Base-by-base conservation (phyloP, 2,888 invertebrate genomes). In the Unio pictorum region DNA sequence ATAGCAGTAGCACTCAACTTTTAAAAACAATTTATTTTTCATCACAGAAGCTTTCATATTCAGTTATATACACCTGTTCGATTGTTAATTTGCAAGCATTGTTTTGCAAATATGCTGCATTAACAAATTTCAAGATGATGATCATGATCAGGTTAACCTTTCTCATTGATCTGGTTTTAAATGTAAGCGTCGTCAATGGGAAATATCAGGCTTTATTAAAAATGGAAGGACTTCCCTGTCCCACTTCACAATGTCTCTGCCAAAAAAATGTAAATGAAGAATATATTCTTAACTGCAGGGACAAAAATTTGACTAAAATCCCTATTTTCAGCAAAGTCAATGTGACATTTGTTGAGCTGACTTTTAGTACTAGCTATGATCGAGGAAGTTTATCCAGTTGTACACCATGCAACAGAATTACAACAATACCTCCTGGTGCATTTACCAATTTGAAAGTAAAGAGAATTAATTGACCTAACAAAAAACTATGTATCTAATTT, bases 361-460 rank as follows among this genome's bases (percentile, higher is more conserved):
- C 82, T 28, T 75, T 87, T 54, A 79, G 72, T 59, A 61, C 45
- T 18, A 62, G 62, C 45, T 58, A 68, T 30, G 60, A 23, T 4
- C 72, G 72, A n/a, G 69, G 70, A n/a, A n/a, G 5, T 2, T 75
- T 69, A 55, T 54, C 28, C 3, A 3, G 54, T 34, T 28, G 55
- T 23, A 11, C 8, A 15, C 11, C 15, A 15, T 45, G 59, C 15
- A 86, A 85, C 67, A 62, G 67, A n/a, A 84, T 86, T 34, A 64
- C 66, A 18, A 64, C 63, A 3, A 71, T 87, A 8, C 78, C 78
- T 55, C 64, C 68, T 17, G 61, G 71, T 64, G 95, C 95, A 85
- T 97, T 97, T 91, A 95, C 94, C 86, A 95, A 95, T 18, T 92
- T 97, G 81, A 94, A 94, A 73, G 91, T 97, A 79, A 93, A 94